Evolutionary conservation across 92 coral and sea anemone genomes (phyloP), one percentile per base, ranked within the genome.

Genomic region (Blastomussa wellsi): DNA sequence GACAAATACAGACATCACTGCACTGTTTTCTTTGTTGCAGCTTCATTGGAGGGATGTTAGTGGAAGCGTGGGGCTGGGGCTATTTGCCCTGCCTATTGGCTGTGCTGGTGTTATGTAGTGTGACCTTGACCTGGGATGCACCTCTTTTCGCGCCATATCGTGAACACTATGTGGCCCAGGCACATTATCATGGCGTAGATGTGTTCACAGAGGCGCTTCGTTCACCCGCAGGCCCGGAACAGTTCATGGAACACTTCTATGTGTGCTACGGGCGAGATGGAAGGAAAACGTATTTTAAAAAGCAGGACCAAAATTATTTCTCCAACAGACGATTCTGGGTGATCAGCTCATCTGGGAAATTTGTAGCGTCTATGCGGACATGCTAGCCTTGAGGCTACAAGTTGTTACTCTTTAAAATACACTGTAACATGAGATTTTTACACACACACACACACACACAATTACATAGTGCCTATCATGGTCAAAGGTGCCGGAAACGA

Each of bases 91-190:
- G 97, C 84, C 90, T 94, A 13, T 80, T 96, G 84, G 96, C 98
- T 31, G 93, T 96, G 52, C 89, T 95, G 64, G 97, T 96, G 65
- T 78, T 96, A 79, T 96, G 99, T 51, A 94, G 99, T 83, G 95
- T 96, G 80, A 94, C 98, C 35, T 85, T 96, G 51, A 96, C 99
- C 51, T 94, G 99, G 99, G 99, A 96, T 81, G 90, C 98, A 10
- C 96, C 96, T 37, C 89, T 96, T 69, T 96, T 94, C 81, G 93
- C 93, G 26, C 99, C 98, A 19, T 94, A 96, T 70, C 99, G 95
- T 79, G 96, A 94, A 65, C 99, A 96, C 80, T 96, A 96, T 79
- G 90, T 92, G 86, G 89, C 96, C 33, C 95, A 92, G 57, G 92
- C 98, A 7, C 93, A 95, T 28, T 96, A 92, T 80, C 98, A 95